These are phyloP conservation scores for Mamestra configurata DNA, from an alignment of 1,140 invertebrate genomes.

Conservation along the genomic window DNA sequence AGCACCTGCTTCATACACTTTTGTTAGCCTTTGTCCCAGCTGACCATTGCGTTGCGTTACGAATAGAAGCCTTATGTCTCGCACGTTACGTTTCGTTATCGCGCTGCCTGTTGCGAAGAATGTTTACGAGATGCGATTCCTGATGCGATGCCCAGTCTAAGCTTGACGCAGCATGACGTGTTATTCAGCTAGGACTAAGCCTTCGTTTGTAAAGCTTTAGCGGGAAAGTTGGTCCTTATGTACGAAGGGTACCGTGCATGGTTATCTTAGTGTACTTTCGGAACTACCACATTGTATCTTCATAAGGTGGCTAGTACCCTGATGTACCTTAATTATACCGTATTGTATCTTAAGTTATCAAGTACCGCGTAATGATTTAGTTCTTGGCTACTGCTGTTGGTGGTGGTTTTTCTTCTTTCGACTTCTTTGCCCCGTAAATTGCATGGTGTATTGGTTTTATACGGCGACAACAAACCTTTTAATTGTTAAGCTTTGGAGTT, in stretches of 20 bases:
- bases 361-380: conserved; percentile 19
- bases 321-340: background rate
- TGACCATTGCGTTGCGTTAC: background rate
- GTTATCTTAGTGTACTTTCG: background rate
- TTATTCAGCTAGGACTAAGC: background rate
- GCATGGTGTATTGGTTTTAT: background rate
- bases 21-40: background rate
- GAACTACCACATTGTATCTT: conserved; percentile 6
- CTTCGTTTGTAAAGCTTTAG: background rate
- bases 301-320: conserved; percentile 17
- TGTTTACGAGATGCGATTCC: background rate
- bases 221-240: background rate
- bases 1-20: background rate
- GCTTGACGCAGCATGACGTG: background rate
- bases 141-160: background rate
- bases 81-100: background rate
- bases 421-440: conserved; percentile 12
- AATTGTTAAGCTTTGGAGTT: background rate
- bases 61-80: background rate
- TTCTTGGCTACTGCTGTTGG: conserved; percentile 17
- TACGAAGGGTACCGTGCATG: background rate
- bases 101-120: background rate
- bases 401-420: conserved; percentile 22
- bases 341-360: conserved; percentile 8
- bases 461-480: conserved; percentile 12